phyloP scores from a whole-genome alignment of 2,113 vertebrate genomes.

The Cichladusa arquata region DNA sequence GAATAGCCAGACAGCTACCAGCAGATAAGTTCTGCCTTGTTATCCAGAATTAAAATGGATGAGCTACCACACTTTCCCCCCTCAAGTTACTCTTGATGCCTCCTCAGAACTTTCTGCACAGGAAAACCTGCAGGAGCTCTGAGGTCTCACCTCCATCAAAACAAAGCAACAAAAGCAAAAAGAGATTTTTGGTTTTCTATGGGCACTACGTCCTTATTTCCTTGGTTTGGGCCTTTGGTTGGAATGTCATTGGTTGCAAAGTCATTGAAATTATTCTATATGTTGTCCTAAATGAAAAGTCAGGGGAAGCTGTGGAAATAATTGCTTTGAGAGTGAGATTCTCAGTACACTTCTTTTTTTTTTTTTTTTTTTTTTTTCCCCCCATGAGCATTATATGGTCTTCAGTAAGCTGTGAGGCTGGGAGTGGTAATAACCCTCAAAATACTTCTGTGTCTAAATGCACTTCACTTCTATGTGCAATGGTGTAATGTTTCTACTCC shows the following conservation, averaged over 20 bases:
- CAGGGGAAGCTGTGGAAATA: no score
- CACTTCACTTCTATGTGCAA: neutral
- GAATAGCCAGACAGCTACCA: neutral
- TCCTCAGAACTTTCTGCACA: neutral
- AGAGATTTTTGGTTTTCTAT: neutral
- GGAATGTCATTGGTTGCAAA: neutral
- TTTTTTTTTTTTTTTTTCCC: no score
- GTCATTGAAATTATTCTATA: neutral
- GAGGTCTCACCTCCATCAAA: neutral
- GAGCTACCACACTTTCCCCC: neutral
- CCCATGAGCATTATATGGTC: no score
- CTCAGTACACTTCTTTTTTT: no score
- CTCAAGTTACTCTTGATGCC: neutral
- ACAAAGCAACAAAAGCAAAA: neutral
- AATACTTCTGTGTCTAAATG: fast-evolving
- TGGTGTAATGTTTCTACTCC: no score
- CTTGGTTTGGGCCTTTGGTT: neutral
- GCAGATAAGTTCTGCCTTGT: conserved; percentile 12
- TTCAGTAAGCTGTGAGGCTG: no score
- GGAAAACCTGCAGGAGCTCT: neutral
- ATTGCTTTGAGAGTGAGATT: no score
- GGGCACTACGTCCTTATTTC: neutral
- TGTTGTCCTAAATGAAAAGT: no score
- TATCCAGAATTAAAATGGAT: neutral
- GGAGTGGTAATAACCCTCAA: no score